Base-by-base conservation (phyloP, 2,888 invertebrate species). In the Pterostichus niger region DNA sequence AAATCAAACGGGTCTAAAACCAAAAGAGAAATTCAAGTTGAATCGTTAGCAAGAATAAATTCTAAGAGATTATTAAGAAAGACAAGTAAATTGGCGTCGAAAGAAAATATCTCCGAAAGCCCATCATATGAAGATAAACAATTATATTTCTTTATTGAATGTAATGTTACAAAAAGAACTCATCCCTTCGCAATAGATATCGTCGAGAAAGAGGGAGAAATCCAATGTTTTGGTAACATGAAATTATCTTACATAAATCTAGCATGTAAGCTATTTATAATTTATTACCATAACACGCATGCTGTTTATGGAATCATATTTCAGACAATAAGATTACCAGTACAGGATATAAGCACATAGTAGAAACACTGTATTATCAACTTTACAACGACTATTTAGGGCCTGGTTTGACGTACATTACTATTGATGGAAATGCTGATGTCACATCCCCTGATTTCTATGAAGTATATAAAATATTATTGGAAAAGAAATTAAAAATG, bases 171-270 rank as follows among this genome's bases (percentile, higher is more conserved):
- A 24, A 68, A 68, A 49, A 85, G 84, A 64, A 31, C 54, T 13
- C 89, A 90, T 86, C 90, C 90, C 0, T 87, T 89, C 61, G 84
- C 86, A n/a, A 85, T 84, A 59, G 89, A 90, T 64, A 86, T 85
- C 68, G 83, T 84, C 46, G 85, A 86, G 17, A 85, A 87, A 61
- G 85, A 88, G 11, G 87, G 86, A 56, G 84, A 85, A 54, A 85
- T 89, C 9, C 86, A 86, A 59, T 87, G 88, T 44, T 85, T 56
- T 9, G 90, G 90, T 84, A 90, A 90, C 84, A 86, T 88, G 13
- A 83, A 85, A 13, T 82, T 90, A 52, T 86, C 87, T 24, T 87
- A 88, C 84, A 84, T 90, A 61, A 90, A 89, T 84, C 80, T 90
- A 61, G 87, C 88, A 68, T 90, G 90, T 90, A 87, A 84, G 84